A percentile compares a stretch with the other conserved stretches of the same genome.
These are phyloP conservation scores for Salvelinus alpinus DNA, from an alignment of 2,113 vertebrate genomes.

Conservation along the genomic window DNA sequence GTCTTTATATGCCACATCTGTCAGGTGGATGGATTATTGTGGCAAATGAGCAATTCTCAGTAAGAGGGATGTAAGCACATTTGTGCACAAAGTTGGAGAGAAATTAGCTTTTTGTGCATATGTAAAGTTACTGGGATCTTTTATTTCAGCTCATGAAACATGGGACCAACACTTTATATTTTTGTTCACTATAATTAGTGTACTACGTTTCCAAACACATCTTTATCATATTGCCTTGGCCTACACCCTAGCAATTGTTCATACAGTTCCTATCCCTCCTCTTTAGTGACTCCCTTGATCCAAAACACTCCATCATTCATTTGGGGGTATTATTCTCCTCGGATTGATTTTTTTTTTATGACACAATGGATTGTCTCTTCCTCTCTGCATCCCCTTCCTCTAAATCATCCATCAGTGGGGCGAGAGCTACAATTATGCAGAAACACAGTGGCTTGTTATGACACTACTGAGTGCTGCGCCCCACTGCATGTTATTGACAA, in stretches of 20 bases:
- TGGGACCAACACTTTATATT: too few species aligned
- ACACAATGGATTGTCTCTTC: slow-evolving; percentile 25
- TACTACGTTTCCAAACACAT: too few species aligned
- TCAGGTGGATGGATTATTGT: too few species aligned
- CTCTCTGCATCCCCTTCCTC: background rate
- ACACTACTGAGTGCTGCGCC: slow-evolving; percentile 32
- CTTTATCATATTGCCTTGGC: background rate
- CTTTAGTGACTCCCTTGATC: background rate
- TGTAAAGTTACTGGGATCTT: too few species aligned
- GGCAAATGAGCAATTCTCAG: too few species aligned
- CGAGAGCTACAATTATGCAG: slow-evolving; percentile 35
- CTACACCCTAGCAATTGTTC: background rate
- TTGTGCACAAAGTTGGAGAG: too few species aligned
- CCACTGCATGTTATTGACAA: slow-evolving; percentile 43
- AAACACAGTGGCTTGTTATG: slow-evolving; percentile 32
- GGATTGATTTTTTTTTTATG: slow-evolving; percentile 38
- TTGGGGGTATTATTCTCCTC: slow-evolving; percentile 19
- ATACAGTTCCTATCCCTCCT: background rate
- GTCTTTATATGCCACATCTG: too few species aligned
- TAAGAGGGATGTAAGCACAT: too few species aligned
- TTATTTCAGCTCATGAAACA: too few species aligned
- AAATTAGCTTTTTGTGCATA: too few species aligned
- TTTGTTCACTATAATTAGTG: too few species aligned
- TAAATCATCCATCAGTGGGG: slow-evolving; percentile 44
- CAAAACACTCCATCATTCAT: background rate